Conservation (phyloP, 1,140 invertebrate genomes). For the Mamestra configurata region DNA sequence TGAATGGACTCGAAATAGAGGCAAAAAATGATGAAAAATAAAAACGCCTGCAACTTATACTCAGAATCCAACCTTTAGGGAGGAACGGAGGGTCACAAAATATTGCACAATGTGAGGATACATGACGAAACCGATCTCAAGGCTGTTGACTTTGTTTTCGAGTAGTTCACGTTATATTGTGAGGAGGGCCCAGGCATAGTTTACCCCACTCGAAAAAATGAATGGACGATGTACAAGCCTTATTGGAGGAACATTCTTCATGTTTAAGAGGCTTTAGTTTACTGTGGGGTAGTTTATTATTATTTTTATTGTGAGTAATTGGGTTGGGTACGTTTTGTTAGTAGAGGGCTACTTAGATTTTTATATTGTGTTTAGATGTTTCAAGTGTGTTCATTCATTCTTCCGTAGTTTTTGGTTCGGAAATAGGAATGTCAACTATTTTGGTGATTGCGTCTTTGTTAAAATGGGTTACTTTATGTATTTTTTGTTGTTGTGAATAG, state of each 20-base stretch:
- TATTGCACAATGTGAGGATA: slow-evolving; percentile 42
- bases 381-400: neutral
- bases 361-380: slow-evolving; percentile 14
- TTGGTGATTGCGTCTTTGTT: too few species aligned
- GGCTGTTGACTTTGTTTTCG: slow-evolving; percentile 76
- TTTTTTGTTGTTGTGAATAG: too few species aligned
- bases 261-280: slow-evolving; percentile 34
- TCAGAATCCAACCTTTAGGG: neutral
- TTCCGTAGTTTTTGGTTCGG: neutral
- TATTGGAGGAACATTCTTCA: slow-evolving; percentile 17
- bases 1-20: slow-evolving; percentile 14
- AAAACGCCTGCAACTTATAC: neutral
- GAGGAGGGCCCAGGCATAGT: slow-evolving; percentile 52
- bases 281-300: slow-evolving; percentile 8
- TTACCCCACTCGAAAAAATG: slow-evolving; percentile 49
- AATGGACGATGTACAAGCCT: slow-evolving; percentile 34
- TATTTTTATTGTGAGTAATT: slow-evolving; percentile 41
- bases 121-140: slow-evolving; percentile 61
- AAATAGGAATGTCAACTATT: neutral
- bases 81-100: neutral
- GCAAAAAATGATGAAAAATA: slow-evolving; percentile 15
- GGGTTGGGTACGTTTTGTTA: slow-evolving; percentile 5
- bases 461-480: too few species aligned
- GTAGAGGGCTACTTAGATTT: neutral
- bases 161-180: slow-evolving; percentile 72